Conservation (phyloP, 1,140 invertebrate genomes). For the Aricia agestis region DNA sequence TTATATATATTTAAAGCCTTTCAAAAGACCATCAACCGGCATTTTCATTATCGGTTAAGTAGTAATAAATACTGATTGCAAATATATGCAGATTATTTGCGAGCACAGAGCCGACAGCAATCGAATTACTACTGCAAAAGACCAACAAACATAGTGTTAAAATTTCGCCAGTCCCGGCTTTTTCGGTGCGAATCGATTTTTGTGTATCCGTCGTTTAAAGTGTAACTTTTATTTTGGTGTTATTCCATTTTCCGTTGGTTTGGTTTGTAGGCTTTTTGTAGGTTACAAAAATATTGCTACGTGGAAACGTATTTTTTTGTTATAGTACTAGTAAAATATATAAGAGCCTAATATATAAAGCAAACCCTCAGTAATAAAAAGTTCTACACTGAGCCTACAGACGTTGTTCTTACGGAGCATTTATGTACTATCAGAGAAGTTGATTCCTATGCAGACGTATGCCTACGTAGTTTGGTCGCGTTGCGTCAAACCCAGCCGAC, state of each 20-base stretch:
- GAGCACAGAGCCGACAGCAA: slow-evolving; percentile 38
- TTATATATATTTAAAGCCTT: background rate
- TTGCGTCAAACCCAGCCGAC: too few relatives aligned
- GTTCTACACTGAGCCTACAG: too few relatives aligned
- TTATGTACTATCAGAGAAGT: too few relatives aligned
- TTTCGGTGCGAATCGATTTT: slow-evolving; percentile 13
- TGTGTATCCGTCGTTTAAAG: slow-evolving; percentile 10
- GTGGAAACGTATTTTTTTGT: background rate
- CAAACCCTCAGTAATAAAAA: too few relatives aligned
- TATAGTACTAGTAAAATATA: too few relatives aligned
- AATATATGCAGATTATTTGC: slow-evolving; percentile 57
- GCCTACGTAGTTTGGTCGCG: too few relatives aligned
- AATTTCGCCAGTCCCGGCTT: slow-evolving; percentile 27
- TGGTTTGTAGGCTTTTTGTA: slow-evolving; percentile 7
- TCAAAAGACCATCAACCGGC: slow-evolving; percentile 11
- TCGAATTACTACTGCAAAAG: slow-evolving; percentile 50
- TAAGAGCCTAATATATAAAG: too few relatives aligned
- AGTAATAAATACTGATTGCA: slow-evolving; percentile 40
- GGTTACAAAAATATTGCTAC: background rate
- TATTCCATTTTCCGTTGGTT: background rate
- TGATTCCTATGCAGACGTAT: too few relatives aligned
- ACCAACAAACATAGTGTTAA: slow-evolving; percentile 43
- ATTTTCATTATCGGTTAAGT: slow-evolving; percentile 22
- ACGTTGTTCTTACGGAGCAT: too few relatives aligned
- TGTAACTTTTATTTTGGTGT: slow-evolving; percentile 9